Conservation (phyloP, 2,113 vertebrate species). For the Prietella phreatophila region DNA sequence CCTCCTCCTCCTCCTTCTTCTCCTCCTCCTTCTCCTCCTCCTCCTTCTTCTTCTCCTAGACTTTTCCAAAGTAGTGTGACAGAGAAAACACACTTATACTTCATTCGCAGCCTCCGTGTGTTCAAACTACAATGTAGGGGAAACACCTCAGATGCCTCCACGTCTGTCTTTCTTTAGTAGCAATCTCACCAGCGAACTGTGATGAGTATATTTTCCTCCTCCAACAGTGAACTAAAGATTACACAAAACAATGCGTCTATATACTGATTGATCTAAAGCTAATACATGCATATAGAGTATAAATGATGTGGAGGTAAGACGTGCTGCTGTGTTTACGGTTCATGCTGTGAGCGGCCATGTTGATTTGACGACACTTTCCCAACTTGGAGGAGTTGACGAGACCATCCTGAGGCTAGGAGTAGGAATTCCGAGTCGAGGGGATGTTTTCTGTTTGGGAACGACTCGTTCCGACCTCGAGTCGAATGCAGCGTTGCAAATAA, state of each 20-base stretch:
- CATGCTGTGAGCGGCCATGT: not conserved
- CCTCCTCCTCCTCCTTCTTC: no score
- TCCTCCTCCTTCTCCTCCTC: no score
- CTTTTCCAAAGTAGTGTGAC: not conserved
- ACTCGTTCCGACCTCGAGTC: not conserved
- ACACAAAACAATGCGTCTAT: not conserved
- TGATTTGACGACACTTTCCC: not conserved
- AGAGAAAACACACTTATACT: no score
- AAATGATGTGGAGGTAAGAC: not conserved
- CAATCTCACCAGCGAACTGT: not conserved
- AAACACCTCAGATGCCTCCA: no score
- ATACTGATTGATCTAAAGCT: not conserved
- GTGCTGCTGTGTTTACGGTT: not conserved
- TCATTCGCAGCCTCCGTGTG: no score
- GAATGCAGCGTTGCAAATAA: no score
- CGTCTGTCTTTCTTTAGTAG: not conserved
- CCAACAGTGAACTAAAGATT: no score
- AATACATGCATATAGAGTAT: no score
- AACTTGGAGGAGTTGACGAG: not conserved
- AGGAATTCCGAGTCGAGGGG: not conserved
- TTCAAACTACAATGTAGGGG: not conserved
- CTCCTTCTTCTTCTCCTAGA: not conserved
- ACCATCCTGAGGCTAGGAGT: not conserved
- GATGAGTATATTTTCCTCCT: not conserved
- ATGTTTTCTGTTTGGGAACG: not conserved